These are phyloP conservation scores for Sycophaga agraensis DNA, from an alignment of 1,140 invertebrate species.

Conservation along the genomic window DNA sequence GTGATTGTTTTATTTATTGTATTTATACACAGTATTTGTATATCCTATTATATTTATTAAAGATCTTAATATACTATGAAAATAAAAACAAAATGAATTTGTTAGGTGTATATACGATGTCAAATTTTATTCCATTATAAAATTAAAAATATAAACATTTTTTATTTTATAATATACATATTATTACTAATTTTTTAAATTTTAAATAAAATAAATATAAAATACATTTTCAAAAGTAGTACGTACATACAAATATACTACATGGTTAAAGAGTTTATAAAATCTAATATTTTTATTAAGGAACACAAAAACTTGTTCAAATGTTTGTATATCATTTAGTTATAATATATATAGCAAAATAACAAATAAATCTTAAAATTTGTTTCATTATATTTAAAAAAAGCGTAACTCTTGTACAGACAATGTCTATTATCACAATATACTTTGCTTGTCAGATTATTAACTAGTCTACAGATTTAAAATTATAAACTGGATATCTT, in stretches of 20 bases:
- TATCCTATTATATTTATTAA: too few species aligned
- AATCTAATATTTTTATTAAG: slow-evolving; percentile 15
- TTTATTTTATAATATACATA: too few species aligned
- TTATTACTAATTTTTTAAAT: slow-evolving; percentile 5
- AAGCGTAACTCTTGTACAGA: slow-evolving; percentile 4
- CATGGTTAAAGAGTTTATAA: slow-evolving; percentile 5
- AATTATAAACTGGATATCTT: slow-evolving; percentile 61
- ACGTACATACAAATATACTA: not conserved
- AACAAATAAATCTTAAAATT: slow-evolving; percentile 18
- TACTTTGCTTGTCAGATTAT: slow-evolving; percentile 14
- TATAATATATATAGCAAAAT: slow-evolving; percentile 5
- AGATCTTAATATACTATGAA: too few species aligned
- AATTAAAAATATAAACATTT: too few species aligned
- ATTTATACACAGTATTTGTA: too few species aligned
- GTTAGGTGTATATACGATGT: too few species aligned
- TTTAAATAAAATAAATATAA: slow-evolving; percentile 13
- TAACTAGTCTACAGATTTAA: slow-evolving; percentile 29
- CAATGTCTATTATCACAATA: slow-evolving; percentile 23
- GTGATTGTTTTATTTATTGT: too few species aligned
- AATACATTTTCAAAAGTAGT: slow-evolving; percentile 16
- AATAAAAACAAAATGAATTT: too few species aligned
- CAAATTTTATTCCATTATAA: too few species aligned
- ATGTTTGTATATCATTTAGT: slow-evolving; percentile 11
- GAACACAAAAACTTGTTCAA: not conserved
- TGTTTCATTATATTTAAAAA: slow-evolving; percentile 10